Conservation (phyloP, 2,113 vertebrate genomes). For the Stigmatopora argus region DNA sequence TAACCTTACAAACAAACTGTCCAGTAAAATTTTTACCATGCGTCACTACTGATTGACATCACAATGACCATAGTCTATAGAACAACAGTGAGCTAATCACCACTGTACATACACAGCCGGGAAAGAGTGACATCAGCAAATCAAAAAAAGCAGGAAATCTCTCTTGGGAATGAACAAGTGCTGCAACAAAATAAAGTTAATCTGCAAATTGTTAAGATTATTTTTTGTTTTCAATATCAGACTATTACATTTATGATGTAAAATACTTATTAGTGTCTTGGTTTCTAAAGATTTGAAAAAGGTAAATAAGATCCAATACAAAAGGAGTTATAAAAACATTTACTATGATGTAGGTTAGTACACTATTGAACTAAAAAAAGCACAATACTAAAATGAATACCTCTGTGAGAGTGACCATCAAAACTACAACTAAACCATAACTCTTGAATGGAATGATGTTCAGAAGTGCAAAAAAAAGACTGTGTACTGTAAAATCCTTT, state of each 20-base stretch:
- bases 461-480: background rate
- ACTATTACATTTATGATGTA: background rate
- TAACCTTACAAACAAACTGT: background rate
- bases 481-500: no score
- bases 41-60: slow-evolving; percentile 8
- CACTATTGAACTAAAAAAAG: background rate
- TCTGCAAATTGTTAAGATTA: background rate
- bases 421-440: background rate
- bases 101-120: slow-evolving; percentile 27
- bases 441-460: background rate
- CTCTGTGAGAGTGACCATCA: background rate
- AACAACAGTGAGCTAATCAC: slow-evolving; percentile 16
- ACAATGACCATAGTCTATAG: background rate
- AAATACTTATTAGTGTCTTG: background rate
- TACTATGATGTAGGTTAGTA: background rate
- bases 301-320: background rate
- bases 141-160: slow-evolving; percentile 55
- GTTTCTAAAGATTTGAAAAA: background rate
- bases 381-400: background rate
- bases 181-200: slow-evolving; percentile 25
- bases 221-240: background rate
- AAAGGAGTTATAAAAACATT: background rate
- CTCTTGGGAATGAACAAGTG: slow-evolving; percentile 38
- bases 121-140: slow-evolving; percentile 39
- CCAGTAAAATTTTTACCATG: background rate